Evolutionary conservation across 2,888 invertebrate genomes (phyloP).

Genomic region (Bimastos eiseni): DNA sequence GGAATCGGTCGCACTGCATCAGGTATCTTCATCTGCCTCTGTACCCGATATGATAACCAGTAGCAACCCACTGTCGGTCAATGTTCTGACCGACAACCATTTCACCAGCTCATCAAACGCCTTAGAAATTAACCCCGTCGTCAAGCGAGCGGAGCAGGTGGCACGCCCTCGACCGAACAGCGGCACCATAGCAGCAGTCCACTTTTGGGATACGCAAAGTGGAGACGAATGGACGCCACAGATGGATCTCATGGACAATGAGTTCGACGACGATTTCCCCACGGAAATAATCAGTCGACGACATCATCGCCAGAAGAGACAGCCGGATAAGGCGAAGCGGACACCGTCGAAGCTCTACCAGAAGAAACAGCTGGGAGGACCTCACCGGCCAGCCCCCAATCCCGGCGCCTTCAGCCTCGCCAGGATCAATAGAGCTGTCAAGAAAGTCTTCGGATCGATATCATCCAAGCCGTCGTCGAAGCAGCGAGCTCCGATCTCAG

Average conservation of each 20-base stretch:
- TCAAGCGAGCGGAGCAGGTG: too few species aligned
- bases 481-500: background rate
- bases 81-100: too few species aligned
- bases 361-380: constrained; percentile 3
- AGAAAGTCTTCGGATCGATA: constrained; percentile 1
- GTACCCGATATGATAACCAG: background rate
- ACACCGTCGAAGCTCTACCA: background rate
- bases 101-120: too few species aligned
- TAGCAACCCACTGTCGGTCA: background rate
- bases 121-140: too few species aligned
- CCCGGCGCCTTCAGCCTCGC: constrained; percentile 10
- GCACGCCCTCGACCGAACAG: background rate
- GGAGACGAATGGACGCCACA: constrained; percentile 8
- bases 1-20: background rate
- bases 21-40: background rate
- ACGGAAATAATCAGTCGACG: background rate
- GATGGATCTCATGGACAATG: background rate
- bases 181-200: background rate
- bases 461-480: background rate
- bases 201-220: too few species aligned
- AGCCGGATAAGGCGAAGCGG: background rate
- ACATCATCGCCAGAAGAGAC: background rate
- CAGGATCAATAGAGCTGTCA: background rate
- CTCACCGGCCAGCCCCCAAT: background rate
- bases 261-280: background rate